phyloP scores from a whole-genome alignment of 2,113 vertebrate species.

The Zosterops lateralis region DNA sequence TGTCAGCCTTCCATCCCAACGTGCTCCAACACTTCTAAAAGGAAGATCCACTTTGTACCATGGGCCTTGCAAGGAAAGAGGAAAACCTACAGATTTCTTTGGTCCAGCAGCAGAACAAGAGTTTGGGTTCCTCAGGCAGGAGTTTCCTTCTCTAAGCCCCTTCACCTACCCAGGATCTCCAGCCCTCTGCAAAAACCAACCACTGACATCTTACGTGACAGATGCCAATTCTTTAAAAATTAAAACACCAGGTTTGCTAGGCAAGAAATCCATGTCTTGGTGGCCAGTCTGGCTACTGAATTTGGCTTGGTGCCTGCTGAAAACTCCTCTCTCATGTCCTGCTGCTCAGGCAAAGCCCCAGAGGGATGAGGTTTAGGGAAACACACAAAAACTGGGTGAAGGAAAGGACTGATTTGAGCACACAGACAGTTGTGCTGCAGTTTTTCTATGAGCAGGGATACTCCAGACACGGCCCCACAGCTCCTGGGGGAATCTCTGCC shows the following conservation, averaged over 20 bases:
- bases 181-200: not conserved
- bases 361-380: not conserved
- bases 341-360: not conserved
- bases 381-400: rapidly evolving
- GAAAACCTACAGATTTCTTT: not conserved
- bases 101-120: not conserved
- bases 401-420: not conserved
- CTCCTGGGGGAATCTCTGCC: not conserved
- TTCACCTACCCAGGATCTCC: not conserved
- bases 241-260: not conserved
- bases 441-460: not conserved
- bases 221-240: not conserved
- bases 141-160: not conserved
- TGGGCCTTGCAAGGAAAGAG: not conserved
- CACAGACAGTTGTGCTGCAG: not conserved
- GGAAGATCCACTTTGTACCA: not conserved
- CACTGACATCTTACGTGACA: rapidly evolving
- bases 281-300: not conserved
- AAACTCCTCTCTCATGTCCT: not conserved
- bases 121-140: no score
- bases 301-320: not conserved
- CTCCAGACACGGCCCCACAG: not conserved
- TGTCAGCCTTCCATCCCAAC: not conserved
- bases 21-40: not conserved
- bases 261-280: not conserved